These are phyloP conservation scores for Microctonus brassicae DNA, from an alignment of 2,888 invertebrate species.

Conservation along the genomic window DNA sequence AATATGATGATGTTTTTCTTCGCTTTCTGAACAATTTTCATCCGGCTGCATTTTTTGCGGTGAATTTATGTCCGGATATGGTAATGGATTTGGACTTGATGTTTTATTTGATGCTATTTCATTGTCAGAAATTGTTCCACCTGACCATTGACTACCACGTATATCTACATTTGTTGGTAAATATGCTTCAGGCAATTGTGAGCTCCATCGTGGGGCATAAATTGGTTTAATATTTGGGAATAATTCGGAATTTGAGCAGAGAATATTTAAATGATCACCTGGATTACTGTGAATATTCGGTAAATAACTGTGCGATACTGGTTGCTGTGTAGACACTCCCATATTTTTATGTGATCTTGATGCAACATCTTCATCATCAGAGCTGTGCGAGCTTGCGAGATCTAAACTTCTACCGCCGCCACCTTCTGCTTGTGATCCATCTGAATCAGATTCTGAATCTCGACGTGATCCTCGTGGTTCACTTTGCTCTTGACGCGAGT, in stretches of 20 bases:
- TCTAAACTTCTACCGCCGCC: conserved; percentile 87
- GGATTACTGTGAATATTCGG: conserved; percentile 73
- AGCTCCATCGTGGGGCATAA: conserved; percentile 79
- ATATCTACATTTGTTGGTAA: conserved; percentile 69
- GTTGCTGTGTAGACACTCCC: conserved; percentile 65
- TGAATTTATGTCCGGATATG: conserved; percentile 81
- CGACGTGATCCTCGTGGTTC: conserved; percentile 71
- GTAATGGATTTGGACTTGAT: conserved; percentile 78
- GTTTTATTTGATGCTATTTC: conserved; percentile 76
- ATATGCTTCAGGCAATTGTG: conserved; percentile 77
- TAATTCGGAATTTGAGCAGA: conserved; percentile 75
- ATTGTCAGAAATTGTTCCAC: conserved; percentile 83
- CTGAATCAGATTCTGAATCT: conserved; percentile 86
- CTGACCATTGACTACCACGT: conserved; percentile 79
- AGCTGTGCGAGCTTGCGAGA: conserved; percentile 94
- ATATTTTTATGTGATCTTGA: conserved; percentile 64
- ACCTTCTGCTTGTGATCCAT: conserved; percentile 72
- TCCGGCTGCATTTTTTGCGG: conserved; percentile 60
- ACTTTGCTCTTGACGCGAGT: conserved; percentile 57
- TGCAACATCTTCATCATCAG: conserved; percentile 82
- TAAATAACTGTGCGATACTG: conserved; percentile 70
- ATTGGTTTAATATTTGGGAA: conserved; percentile 79
- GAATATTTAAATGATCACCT: conserved; percentile 64
- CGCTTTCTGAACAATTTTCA: conserved; percentile 65
- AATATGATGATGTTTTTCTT: conserved; percentile 73